Evolutionary conservation across 2,888 invertebrate genomes (phyloP).

Genomic region (Nephrotoma appendiculata): DNA sequence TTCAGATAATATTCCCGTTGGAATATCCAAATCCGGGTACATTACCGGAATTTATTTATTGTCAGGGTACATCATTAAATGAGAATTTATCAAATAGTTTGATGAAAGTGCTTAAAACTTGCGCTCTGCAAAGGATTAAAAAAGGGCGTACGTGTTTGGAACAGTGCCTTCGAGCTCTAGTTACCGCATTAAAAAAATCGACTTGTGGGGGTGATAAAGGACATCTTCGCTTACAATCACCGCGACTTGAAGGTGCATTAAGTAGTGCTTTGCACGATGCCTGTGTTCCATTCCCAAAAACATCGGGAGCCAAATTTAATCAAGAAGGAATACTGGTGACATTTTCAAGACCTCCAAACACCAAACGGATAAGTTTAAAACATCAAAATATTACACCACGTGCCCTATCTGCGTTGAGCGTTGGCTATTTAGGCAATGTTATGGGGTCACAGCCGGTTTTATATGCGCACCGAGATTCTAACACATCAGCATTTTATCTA

Average conservation of each 20-base stretch:
- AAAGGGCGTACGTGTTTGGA: conserved; percentile 78
- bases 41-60: conserved; percentile 50
- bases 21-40: conserved; percentile 56
- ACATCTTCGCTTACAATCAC: conserved; percentile 29
- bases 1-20: conserved; percentile 54
- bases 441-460: conserved; percentile 27
- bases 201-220: conserved; percentile 25
- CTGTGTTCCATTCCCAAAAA: conserved; percentile 86
- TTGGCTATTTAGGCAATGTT: conserved; percentile 30
- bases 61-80: conserved; percentile 51
- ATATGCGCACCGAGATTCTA: conserved; percentile 32
- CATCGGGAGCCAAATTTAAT: conserved; percentile 87
- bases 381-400: conserved; percentile 66
- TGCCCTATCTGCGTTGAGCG: conserved; percentile 57
- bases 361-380: conserved; percentile 51
- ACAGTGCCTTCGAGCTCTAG: conserved; percentile 64
- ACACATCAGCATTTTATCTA: conserved; percentile 63
- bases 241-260: conserved; percentile 29
- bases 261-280: conserved; percentile 42
- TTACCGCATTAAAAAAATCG: conserved; percentile 41
- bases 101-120: conserved; percentile 64
- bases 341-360: conserved; percentile 62
- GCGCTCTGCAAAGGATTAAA: conserved; percentile 67
- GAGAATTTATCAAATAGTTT: conserved; percentile 56
- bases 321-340: conserved; percentile 74